Conservation (phyloP, 1,140 invertebrate species). For the Nebria ingens region DNA sequence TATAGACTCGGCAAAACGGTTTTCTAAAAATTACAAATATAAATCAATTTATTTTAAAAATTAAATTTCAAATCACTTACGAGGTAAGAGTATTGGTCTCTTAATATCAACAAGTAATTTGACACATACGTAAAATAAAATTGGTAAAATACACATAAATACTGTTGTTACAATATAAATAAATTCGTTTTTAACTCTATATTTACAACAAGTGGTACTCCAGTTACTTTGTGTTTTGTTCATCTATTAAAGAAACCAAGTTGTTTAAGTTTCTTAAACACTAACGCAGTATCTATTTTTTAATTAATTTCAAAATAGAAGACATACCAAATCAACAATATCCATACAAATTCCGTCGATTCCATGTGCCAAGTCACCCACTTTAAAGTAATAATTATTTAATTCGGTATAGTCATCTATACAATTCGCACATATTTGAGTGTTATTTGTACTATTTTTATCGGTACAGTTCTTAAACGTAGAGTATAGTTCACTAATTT, state of each 20-base stretch:
- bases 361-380: constrained; percentile 41
- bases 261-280: constrained; percentile 15
- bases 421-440: constrained; percentile 39
- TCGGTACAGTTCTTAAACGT: constrained; percentile 35
- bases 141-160: constrained; percentile 37
- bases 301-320: constrained; percentile 14
- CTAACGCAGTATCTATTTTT: constrained; percentile 14
- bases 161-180: constrained; percentile 40
- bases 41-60: constrained; percentile 10
- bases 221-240: constrained; percentile 44
- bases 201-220: constrained; percentile 44
- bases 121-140: constrained; percentile 40
- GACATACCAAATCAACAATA: constrained; percentile 45
- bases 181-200: constrained; percentile 39
- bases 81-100: constrained; percentile 25
- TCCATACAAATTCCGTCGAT: constrained; percentile 46
- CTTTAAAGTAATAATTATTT: constrained; percentile 40
- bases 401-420: constrained; percentile 39
- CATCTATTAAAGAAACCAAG: constrained; percentile 38
- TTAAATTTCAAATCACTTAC: constrained; percentile 26
- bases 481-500: constrained; percentile 37
- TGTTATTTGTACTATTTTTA: constrained; percentile 27
- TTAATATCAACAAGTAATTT: constrained; percentile 34
- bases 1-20: constrained; percentile 25
- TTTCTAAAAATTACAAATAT: constrained; percentile 25